Evolutionary conservation across 2,888 invertebrate species (phyloP).

Genomic region (Nymphalis c-album): DNA sequence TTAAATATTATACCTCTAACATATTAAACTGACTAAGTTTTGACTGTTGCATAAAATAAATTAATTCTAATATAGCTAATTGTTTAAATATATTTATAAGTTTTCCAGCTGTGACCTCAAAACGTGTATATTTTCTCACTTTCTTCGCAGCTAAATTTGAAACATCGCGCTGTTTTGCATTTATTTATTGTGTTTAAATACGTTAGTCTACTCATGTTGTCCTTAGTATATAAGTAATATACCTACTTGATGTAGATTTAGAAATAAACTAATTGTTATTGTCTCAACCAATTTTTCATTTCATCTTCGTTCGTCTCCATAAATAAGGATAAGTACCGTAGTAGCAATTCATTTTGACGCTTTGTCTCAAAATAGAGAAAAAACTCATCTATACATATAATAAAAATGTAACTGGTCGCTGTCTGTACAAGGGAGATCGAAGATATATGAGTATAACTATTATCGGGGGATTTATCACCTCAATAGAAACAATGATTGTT

Average conservation of each 20-base stretch:
- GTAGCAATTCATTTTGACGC: too few relatives aligned
- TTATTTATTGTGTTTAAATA: slow-evolving; percentile 12
- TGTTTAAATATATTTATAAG: neutral
- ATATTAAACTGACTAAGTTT: slow-evolving; percentile 1
- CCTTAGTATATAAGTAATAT: neutral
- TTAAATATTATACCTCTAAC: neutral
- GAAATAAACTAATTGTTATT: slow-evolving; percentile 6
- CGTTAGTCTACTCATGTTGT: slow-evolving; percentile 9
- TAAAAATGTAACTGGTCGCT: too few relatives aligned
- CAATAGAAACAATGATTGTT: too few relatives aligned
- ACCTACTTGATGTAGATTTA: neutral
- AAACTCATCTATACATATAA: too few relatives aligned
- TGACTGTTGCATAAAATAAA: neutral
- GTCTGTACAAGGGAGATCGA: too few relatives aligned
- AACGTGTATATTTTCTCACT: neutral
- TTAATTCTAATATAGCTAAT: neutral
- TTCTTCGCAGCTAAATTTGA: neutral
- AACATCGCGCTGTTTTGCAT: neutral
- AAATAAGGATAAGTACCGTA: neutral
- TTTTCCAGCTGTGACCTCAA: neutral
- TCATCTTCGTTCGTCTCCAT: neutral
- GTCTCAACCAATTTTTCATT: neutral
- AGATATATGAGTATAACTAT: too few relatives aligned
- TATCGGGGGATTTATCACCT: too few relatives aligned
- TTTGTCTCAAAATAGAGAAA: too few relatives aligned